A percentile compares a stretch with the other conserved stretches of the same genome.
phyloP scores from a whole-genome alignment of 2,797 vertebrate species.

The Cetoscarus ocellatus region DNA sequence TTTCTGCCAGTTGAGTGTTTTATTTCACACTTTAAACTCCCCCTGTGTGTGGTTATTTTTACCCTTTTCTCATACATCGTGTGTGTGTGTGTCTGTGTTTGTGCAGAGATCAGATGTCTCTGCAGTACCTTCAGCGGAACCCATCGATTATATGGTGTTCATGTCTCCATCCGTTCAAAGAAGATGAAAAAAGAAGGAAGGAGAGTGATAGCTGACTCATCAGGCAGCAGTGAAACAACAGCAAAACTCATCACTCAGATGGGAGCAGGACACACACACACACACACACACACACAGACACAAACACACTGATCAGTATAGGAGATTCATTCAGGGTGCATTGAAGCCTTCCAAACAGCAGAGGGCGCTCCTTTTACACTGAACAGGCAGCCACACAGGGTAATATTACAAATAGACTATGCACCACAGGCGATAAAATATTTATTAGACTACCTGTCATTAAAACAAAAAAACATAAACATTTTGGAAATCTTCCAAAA shows the following conservation, averaged over 20 bases:
- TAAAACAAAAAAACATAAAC: too few species aligned
- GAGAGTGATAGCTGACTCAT: conserved; percentile 58
- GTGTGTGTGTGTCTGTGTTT: conserved; percentile 4
- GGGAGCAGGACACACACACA: conserved; percentile 15
- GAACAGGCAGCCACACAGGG: background rate
- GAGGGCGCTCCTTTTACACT: conserved; percentile 62
- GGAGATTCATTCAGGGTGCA: conserved; percentile 25
- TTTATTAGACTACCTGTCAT: too few species aligned
- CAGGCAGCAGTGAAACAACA: conserved; percentile 39
- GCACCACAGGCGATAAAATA: background rate
- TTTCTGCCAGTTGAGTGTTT: conserved; percentile 21
- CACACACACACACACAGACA: conserved; percentile 3
- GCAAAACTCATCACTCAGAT: conserved; percentile 49
- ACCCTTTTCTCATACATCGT: conserved; percentile 12
- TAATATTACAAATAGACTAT: background rate
- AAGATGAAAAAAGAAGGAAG: conserved; percentile 20
- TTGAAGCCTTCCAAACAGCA: conserved; percentile 43
- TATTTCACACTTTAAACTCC: conserved; percentile 22
- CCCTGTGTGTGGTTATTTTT: conserved; percentile 17
- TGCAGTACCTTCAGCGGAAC: conserved; percentile 29
- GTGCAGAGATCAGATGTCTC: conserved; percentile 19
- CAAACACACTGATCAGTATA: conserved; percentile 18
- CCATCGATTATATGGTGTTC: conserved; percentile 38
- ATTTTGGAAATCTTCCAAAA: too few species aligned
- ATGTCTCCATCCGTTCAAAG: conserved; percentile 22